Conservation (phyloP, 1,140 invertebrate genomes). For the Caenorhabditis latens region DNA sequence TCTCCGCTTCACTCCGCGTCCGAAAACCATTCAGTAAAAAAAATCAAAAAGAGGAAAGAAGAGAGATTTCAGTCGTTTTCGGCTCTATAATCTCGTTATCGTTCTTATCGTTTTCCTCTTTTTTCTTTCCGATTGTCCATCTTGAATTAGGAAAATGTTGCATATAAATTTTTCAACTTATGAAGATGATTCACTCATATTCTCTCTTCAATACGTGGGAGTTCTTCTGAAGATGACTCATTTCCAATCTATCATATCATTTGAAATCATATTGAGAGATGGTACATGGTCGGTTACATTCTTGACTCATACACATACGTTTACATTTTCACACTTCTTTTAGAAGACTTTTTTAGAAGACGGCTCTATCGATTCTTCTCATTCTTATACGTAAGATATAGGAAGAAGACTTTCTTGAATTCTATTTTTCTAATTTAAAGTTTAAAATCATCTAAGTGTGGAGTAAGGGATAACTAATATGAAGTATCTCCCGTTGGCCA, state of each 20-base stretch:
- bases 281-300: background rate
- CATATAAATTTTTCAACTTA: background rate
- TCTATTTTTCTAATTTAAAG: too few species aligned
- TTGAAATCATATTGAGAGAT: background rate
- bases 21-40: conserved; percentile 23
- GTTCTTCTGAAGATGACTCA: conserved; percentile 2
- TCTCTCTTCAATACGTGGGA: background rate
- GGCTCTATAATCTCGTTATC: background rate
- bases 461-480: too few species aligned
- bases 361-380: background rate
- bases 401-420: too few species aligned
- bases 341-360: background rate
- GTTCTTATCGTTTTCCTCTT: background rate
- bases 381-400: background rate
- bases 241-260: background rate
- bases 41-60: background rate
- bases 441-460: too few species aligned
- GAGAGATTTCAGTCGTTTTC: background rate
- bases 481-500: too few species aligned
- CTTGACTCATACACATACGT: background rate
- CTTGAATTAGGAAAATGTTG: background rate
- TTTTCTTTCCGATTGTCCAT: background rate
- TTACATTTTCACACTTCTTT: background rate
- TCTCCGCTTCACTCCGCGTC: background rate
- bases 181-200: background rate